Conservation (phyloP, 2,888 invertebrate species). For the Euplagia quadripunctaria region DNA sequence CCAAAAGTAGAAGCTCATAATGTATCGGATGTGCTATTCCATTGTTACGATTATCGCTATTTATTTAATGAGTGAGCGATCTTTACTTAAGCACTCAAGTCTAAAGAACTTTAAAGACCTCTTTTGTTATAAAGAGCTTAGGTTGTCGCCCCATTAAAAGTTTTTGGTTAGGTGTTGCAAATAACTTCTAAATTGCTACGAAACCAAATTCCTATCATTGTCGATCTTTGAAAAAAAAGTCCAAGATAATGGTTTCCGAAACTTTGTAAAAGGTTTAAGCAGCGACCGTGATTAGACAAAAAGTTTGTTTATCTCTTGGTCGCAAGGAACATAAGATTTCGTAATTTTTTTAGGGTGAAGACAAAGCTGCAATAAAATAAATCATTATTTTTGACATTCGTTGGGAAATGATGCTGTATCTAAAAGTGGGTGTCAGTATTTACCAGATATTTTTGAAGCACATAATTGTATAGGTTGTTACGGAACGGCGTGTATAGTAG, state of each 20-base stretch:
- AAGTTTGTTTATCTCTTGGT: conserved; percentile 40
- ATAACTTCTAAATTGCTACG: conserved; percentile 46
- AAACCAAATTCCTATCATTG: conserved; percentile 46
- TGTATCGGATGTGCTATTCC: not conserved
- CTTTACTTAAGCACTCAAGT: not conserved
- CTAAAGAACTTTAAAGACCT: not conserved
- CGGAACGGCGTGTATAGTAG: no score
- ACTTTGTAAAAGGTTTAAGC: conserved; percentile 47
- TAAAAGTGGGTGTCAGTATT: not conserved
- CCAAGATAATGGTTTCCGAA: conserved; percentile 40
- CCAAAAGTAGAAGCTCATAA: not conserved
- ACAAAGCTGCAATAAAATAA: conserved; percentile 12
- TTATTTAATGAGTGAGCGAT: not conserved
- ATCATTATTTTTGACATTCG: conserved; percentile 8
- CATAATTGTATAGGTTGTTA: no score
- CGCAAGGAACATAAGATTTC: conserved; percentile 28
- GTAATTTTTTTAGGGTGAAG: conserved; percentile 13
- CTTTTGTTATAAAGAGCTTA: conserved; percentile 1
- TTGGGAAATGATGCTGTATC: not conserved
- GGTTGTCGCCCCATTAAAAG: conserved; percentile 14
- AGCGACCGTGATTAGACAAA: conserved; percentile 31
- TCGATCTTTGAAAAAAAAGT: conserved; percentile 45
- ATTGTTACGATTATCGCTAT: not conserved
- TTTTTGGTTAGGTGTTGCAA: conserved; percentile 29
- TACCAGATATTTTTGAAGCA: no score